Percentiles rank a stretch among this genome's conserved stretches.
Evolutionary conservation across 2,797 vertebrate genomes (phyloP).

Genomic region (Pipistrellus pipistrellus): DNA sequence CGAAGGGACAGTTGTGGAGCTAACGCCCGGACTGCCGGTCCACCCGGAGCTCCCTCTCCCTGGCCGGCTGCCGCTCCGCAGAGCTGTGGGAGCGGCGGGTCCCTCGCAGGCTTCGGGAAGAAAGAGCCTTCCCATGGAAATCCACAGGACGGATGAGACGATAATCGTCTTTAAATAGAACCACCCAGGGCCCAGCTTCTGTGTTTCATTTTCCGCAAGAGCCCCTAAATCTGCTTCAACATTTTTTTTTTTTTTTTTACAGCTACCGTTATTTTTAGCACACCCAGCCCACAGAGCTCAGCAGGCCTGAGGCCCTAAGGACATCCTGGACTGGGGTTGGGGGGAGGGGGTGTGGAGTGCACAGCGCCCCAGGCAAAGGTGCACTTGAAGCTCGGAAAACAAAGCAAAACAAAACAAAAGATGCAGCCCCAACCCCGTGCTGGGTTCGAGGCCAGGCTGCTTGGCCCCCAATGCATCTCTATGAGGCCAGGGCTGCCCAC

Average conservation of each 20-base stretch:
- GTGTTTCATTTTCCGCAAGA: conserved; percentile 72
- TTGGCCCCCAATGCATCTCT: background rate
- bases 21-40: background rate
- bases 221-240: conserved; percentile 70
- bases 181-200: conserved; percentile 71
- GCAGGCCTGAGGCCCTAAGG: background rate
- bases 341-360: background rate
- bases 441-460: background rate
- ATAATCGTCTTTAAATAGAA: conserved; percentile 74
- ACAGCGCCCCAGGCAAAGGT: background rate
- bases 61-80: background rate
- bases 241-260: conserved; percentile 36
- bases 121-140: background rate
- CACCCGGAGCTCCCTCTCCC: rapidly evolving
- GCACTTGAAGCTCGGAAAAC: background rate
- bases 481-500: background rate
- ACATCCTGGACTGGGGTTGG: background rate
- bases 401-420: background rate
- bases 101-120: background rate
- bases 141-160: conserved; percentile 12
- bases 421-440: background rate
- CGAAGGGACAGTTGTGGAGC: conserved; percentile 20
- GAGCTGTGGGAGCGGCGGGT: background rate
- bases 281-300: conserved; percentile 33
- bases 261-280: conserved; percentile 78